A percentile compares a stretch with the other conserved stretches of the same genome.
Evolutionary conservation across 2,888 invertebrate genomes (phyloP).

Genomic region (Crepidodera aurea): DNA sequence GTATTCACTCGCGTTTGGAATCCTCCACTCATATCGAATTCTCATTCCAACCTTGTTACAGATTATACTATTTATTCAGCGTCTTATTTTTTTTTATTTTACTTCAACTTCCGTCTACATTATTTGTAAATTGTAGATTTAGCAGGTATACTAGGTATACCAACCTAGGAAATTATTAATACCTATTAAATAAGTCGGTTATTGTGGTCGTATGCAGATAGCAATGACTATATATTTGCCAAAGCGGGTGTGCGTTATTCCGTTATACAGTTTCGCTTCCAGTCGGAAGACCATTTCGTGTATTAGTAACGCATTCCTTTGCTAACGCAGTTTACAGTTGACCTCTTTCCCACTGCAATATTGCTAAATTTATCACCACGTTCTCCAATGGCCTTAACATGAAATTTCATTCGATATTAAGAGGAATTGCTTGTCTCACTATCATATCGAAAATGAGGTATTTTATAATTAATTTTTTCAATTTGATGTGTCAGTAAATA

Average conservation of each 20-base stretch:
- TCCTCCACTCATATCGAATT: no score
- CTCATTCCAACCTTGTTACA: no score
- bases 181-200: background rate
- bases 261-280: slow-evolving; percentile 32
- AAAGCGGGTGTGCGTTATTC: slow-evolving; percentile 26
- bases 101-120: no score
- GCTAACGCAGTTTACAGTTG: slow-evolving; percentile 34
- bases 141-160: no score
- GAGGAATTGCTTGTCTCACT: background rate
- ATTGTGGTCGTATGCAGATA: background rate
- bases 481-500: no score
- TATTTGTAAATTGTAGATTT: no score
- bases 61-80: no score
- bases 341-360: slow-evolving; percentile 35
- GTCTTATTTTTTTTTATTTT: no score
- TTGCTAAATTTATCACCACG: slow-evolving; percentile 32
- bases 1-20: no score
- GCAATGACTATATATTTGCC: background rate
- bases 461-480: no score
- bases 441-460: no score
- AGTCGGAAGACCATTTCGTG: slow-evolving; percentile 30
- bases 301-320: slow-evolving; percentile 36
- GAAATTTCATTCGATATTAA: slow-evolving; percentile 4
- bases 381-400: slow-evolving; percentile 2
- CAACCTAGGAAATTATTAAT: background rate